Base-by-base conservation (phyloP, 2,888 invertebrate genomes). In the Pristionchus fissidentatus region DNA sequence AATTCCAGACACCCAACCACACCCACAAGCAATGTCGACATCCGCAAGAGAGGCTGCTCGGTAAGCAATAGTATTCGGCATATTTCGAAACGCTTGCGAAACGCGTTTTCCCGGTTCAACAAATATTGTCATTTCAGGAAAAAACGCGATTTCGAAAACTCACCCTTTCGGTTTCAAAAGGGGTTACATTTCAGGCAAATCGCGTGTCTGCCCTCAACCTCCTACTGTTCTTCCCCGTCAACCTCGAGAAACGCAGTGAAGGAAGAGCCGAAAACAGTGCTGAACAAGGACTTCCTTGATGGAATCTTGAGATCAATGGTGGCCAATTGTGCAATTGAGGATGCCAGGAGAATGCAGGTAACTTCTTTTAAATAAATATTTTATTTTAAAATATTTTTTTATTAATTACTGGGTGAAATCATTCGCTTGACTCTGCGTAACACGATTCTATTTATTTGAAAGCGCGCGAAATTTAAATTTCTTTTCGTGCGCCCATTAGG, bases 281-380 rank as follows among this genome's bases (percentile, higher is more conserved):
- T 81, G 15, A 81, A 81, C 32, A 60, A 29, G 49, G 80, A 81
- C 41, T 46, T 38, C 22, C 80, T 81, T 32, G 80, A 81, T 46
- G 43, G 32, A 13, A 52, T 81, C 62, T n/a, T 81, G 3, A 15
- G 46, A 0, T 8, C 22, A 22, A 41, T 81, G 60, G 62, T 81
- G 43, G n/a, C 8, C 43, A n/a, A 43, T 49, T 81, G 80, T 29
- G 35, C 80, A 13, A 62, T 81, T 26, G 5, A 0, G 3, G 80
- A 81, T 46, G 32, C 80, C 0, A 35, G n/a, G 29, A 5, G 46
- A 46, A 43, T 81, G 62, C 60, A 81, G 80, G 80, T 81, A 22
- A 29, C 62, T 13, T 1, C 52, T 52, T 0, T 49, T 26, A 62
- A 32, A 62, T 2, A 62, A 3, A 22, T 10, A 32, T 10, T 32